A percentile compares a stretch with the other conserved stretches of the same genome.
Conservation (phyloP, 1,140 invertebrate genomes). For the Megalonaias nervosa region DNA sequence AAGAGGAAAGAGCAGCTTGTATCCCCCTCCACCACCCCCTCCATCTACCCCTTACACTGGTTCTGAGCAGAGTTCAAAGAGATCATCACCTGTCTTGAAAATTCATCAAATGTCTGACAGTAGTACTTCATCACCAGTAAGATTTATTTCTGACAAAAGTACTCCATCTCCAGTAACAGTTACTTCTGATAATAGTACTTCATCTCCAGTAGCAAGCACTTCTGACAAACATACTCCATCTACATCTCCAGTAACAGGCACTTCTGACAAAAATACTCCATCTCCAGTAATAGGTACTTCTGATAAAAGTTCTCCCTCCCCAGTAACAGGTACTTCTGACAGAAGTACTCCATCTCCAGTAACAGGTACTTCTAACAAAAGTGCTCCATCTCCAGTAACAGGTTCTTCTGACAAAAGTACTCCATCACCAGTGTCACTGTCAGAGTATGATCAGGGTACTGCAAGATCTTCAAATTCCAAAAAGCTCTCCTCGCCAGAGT, state of each 20-base stretch:
- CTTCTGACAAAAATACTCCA: neutral
- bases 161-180: neutral
- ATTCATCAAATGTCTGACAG: neutral
- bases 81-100: neutral
- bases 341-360: neutral
- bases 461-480: neutral
- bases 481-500: neutral
- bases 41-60: constrained; percentile 24
- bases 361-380: neutral
- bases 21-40: constrained; percentile 24
- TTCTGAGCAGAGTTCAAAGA: constrained; percentile 18
- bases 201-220: neutral
- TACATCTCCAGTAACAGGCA: too few relatives aligned
- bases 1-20: constrained; percentile 1
- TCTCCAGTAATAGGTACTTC: neutral
- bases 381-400: neutral
- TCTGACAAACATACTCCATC: neutral
- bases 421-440: neutral
- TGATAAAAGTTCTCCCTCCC: too few relatives aligned
- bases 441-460: neutral
- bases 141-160: neutral
- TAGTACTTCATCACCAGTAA: neutral
- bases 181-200: constrained; percentile 8
- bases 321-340: neutral
- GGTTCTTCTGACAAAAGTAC: neutral